These are phyloP conservation scores for Thaumatotibia leucotreta DNA, from an alignment of 1,140 invertebrate genomes.

Conservation along the genomic window DNA sequence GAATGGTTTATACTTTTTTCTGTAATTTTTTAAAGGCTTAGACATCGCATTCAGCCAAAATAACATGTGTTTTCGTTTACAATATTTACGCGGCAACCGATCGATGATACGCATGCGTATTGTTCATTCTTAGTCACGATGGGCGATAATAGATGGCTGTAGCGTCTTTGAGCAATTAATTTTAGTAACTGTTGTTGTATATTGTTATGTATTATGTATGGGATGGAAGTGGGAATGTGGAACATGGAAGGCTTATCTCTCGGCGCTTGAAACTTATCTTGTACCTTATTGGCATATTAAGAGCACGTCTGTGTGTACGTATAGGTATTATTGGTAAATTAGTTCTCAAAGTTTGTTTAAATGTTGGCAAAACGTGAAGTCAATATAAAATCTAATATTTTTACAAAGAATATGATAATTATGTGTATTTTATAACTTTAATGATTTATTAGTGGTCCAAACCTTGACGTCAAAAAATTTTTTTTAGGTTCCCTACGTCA, in stretches of 20 bases:
- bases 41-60: neutral
- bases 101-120: constrained; percentile 60
- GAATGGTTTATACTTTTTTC: neutral
- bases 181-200: too few species aligned
- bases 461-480: too few species aligned
- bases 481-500: too few species aligned
- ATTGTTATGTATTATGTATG: constrained; percentile 1
- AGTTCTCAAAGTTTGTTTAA: neutral
- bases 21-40: constrained; percentile 11
- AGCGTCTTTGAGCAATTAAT: constrained; percentile 22
- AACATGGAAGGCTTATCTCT: neutral
- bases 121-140: constrained; percentile 38
- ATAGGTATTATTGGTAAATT: neutral
- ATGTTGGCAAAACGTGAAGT: too few species aligned
- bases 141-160: constrained; percentile 40
- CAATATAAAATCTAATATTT: too few species aligned
- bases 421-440: too few species aligned
- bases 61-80: constrained; percentile 29
- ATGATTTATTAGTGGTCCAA: too few species aligned
- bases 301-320: too few species aligned
- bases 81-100: constrained; percentile 53
- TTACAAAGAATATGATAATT: too few species aligned
- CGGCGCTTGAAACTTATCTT: neutral
- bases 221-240: neutral
- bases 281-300: neutral